These are phyloP conservation scores for Papilio glaucus DNA, from an alignment of 1,140 invertebrate genomes.

Conservation along the genomic window DNA sequence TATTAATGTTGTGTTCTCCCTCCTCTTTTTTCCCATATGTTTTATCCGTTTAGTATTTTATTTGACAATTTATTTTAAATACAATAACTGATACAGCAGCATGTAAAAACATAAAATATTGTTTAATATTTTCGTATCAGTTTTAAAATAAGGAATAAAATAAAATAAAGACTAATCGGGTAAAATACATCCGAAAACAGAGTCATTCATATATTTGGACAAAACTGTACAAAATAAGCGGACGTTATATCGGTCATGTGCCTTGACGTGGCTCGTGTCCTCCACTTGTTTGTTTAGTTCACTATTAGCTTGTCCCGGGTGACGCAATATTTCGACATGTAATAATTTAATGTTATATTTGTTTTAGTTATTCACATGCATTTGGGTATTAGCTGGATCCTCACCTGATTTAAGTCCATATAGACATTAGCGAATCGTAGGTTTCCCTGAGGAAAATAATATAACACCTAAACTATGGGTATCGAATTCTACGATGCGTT, in stretches of 20 bases:
- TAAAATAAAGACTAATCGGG: background rate
- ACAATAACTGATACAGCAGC: too few relatives aligned
- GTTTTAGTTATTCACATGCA: background rate
- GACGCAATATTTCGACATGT: conserved; percentile 8
- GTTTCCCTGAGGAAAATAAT: background rate
- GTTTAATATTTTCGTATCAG: too few relatives aligned
- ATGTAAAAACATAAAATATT: too few relatives aligned
- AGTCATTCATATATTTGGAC: background rate
- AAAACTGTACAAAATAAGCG: background rate
- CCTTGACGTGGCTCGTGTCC: background rate
- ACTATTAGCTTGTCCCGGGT: background rate
- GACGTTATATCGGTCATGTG: background rate
- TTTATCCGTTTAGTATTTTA: too few relatives aligned
- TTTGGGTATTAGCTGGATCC: background rate
- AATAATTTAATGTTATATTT: background rate
- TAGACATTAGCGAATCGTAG: background rate
- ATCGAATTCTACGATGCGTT: too few relatives aligned
- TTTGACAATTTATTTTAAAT: too few relatives aligned
- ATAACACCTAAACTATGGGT: too few relatives aligned
- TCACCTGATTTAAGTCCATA: background rate
- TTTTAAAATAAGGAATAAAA: too few relatives aligned
- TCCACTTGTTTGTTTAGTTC: conserved; percentile 7
- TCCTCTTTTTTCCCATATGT: too few relatives aligned
- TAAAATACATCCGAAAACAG: background rate
- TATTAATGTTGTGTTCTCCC: too few relatives aligned